Evolutionary conservation across 2,888 invertebrate species (phyloP), one percentile per base, ranked within the genome.

Genomic region (Pantelozetes paolii): DNA sequence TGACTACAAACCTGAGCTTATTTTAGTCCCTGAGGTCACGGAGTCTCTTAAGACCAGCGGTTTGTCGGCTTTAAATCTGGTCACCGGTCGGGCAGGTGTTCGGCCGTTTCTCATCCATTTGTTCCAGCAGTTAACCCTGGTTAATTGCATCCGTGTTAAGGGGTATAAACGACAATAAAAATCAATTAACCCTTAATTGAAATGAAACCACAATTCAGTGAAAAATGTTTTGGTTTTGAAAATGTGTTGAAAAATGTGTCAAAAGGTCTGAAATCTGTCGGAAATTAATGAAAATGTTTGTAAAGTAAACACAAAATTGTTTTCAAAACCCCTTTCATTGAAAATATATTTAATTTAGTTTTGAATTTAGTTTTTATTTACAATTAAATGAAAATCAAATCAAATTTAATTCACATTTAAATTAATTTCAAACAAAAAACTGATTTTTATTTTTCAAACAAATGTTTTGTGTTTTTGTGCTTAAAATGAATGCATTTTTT

Each of bases 21-120:
- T 42, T 42, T 69, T 71, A 26, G 48, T 69, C 0, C 74, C 59
- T 8, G 71, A 18, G 20, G 71, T 74, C 28, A 74, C 74, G 28
- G 23, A 20, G 48, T 74, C 57, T 57, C 70, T 74, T 13, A 74
- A 23, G 28, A 70, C 57, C 28, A 71, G 15, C 1, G 70, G 70
- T 48, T 74, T 74, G 36, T 57, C 70, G 26, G 70, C 74, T 15
- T 70, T 74, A 30, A 74, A 74, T 54, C 74, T 50, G 36, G 50
- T 28, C n/a, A 74, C 71, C 36, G 71, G 75, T 50, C 67, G 72
- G 42, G 74, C 71, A 71, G 77, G 76, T 57, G 75, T 73, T 74
- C 77, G 75, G 71, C 77, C 77, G 71, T 76, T 73, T 26, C 42
- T 62, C 74, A 71, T 71, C 74, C 74, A 74, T 67, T 72, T 74